A percentile compares a stretch with the other conserved stretches of the same genome.
Evolutionary conservation across 2,113 vertebrate genomes (phyloP).

Genomic region (Phalacrocorax pelagicus): DNA sequence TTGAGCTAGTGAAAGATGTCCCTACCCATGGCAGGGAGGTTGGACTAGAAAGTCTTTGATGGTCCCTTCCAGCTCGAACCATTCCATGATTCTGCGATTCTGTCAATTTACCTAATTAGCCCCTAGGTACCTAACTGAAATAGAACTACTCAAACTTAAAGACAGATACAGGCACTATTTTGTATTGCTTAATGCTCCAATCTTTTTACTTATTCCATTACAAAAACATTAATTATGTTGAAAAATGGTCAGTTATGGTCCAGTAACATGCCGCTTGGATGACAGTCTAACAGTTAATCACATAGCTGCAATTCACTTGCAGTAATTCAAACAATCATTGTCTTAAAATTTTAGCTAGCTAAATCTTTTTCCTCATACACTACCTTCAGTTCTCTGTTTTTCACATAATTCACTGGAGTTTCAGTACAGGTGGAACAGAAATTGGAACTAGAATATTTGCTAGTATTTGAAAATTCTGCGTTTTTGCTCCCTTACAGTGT

Average conservation of each 20-base stretch:
- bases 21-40: not conserved
- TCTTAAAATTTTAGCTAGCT: not conserved
- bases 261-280: not conserved
- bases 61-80: not conserved
- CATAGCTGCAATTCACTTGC: not conserved
- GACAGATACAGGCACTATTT: not conserved
- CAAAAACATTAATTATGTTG: not conserved
- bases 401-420: not conserved
- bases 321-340: not conserved
- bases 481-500: accelerated
- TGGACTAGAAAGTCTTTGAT: not conserved
- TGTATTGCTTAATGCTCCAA: not conserved
- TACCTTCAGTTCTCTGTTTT: not conserved
- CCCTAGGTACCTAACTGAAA: not conserved
- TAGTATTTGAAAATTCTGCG: not conserved
- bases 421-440: not conserved
- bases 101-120: not conserved
- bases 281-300: not conserved
- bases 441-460: not conserved
- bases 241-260: not conserved
- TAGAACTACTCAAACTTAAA: not conserved
- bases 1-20: not conserved
- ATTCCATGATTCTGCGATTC: not conserved
- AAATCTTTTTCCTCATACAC: not conserved
- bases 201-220: not conserved